A percentile compares a stretch with the other conserved stretches of the same genome.
These are phyloP conservation scores for Musca domestica DNA, from an alignment of 1,140 invertebrate genomes.

Conservation along the genomic window DNA sequence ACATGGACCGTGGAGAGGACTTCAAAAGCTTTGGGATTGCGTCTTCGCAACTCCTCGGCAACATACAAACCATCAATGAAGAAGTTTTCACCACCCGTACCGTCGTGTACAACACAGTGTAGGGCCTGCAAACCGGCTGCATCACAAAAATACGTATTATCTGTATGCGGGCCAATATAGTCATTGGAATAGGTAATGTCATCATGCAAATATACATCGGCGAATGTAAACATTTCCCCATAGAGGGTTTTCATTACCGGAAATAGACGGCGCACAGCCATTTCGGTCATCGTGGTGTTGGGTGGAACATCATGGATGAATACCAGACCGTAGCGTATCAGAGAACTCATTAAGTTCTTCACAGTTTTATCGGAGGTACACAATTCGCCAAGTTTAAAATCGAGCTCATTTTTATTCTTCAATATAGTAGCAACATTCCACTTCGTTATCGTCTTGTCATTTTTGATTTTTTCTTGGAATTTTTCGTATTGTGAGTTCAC, in stretches of 20 bases:
- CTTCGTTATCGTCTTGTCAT: slow-evolving; percentile 30
- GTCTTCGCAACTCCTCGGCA: slow-evolving; percentile 58
- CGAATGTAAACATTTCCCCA: slow-evolving; percentile 65
- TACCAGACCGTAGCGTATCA: slow-evolving; percentile 45
- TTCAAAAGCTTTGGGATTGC: slow-evolving; percentile 59
- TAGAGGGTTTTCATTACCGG: slow-evolving; percentile 65
- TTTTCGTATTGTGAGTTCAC: slow-evolving; percentile 36
- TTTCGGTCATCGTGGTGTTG: slow-evolving; percentile 48
- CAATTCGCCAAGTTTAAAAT: slow-evolving; percentile 30
- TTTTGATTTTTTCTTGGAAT: slow-evolving; percentile 32
- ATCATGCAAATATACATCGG: slow-evolving; percentile 57
- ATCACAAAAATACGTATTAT: slow-evolving; percentile 71
- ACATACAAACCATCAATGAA: slow-evolving; percentile 69
- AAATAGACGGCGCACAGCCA: slow-evolving; percentile 44
- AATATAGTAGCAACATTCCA: slow-evolving; percentile 41
- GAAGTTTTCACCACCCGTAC: slow-evolving; percentile 66
- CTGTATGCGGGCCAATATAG: slow-evolving; percentile 60
- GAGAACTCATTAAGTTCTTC: slow-evolving; percentile 32
- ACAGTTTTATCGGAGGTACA: slow-evolving; percentile 23
- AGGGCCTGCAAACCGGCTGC: slow-evolving; percentile 69
- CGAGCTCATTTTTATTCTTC: slow-evolving; percentile 35
- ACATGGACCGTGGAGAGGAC: slow-evolving; percentile 59
- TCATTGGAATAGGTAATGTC: slow-evolving; percentile 68
- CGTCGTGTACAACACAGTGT: slow-evolving; percentile 64
- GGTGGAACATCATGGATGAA: slow-evolving; percentile 48